These are phyloP conservation scores for Pelecanus crispus DNA, from an alignment of 2,113 vertebrate species.

Conservation along the genomic window DNA sequence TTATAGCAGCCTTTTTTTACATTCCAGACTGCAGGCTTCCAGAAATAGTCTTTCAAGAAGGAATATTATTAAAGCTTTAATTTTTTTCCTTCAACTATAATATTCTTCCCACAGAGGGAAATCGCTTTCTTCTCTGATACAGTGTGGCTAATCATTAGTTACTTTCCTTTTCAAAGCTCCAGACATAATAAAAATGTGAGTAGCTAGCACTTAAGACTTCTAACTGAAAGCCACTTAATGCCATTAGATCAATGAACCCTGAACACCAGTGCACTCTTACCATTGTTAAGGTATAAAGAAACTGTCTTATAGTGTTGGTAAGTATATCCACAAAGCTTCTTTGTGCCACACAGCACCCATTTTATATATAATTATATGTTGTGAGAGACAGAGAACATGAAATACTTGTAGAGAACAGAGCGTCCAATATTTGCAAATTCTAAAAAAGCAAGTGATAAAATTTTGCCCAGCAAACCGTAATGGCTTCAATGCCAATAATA, in stretches of 20 bases:
- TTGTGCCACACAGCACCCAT: neutral
- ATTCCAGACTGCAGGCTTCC: neutral
- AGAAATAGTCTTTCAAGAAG: neutral
- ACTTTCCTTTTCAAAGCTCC: neutral
- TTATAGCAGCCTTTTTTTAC: neutral
- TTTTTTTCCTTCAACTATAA: neutral
- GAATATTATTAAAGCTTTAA: neutral
- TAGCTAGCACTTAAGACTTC: neutral
- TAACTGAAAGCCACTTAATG: neutral
- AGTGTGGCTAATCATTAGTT: conserved; percentile 2
- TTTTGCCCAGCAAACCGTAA: neutral
- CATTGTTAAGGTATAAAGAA: neutral
- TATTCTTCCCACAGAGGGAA: neutral
- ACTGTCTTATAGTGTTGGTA: neutral
- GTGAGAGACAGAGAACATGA: neutral
- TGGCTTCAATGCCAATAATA: neutral
- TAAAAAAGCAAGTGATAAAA: neutral
- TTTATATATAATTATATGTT: neutral
- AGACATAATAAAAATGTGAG: neutral
- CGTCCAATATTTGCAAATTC: neutral
- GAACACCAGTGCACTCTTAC: neutral
- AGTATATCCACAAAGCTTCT: neutral
- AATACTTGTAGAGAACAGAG: neutral
- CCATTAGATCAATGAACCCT: neutral
- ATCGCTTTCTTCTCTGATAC: neutral